phyloP scores from a whole-genome alignment of 2,113 vertebrate genomes.

The Rhea americana region DNA sequence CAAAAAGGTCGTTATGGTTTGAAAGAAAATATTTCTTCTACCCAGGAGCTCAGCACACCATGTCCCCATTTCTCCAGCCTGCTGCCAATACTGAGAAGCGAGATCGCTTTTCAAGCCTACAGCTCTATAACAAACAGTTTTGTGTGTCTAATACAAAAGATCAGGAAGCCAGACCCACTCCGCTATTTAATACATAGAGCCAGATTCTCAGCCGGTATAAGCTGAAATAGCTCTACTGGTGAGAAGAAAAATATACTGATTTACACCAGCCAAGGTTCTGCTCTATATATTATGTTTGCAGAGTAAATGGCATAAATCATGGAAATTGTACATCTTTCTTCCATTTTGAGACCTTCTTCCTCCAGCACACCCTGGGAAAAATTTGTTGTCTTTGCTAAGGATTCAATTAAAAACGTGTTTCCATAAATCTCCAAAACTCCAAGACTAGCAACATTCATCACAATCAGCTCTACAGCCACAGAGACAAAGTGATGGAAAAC shows the following conservation, averaged over 20 bases:
- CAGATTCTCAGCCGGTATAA: conserved; percentile 58
- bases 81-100: conserved; percentile 46
- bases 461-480: neutral
- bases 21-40: conserved; percentile 60
- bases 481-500: neutral
- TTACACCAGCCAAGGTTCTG: conserved; percentile 63
- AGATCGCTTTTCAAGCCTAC: conserved; percentile 55
- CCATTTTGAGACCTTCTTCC: conserved; percentile 31
- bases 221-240: conserved; percentile 26
- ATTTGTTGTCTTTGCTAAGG: neutral
- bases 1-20: conserved; percentile 60
- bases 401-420: conserved; percentile 22
- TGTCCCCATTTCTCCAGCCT: conserved; percentile 52
- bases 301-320: conserved; percentile 47
- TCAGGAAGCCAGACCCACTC: conserved; percentile 29
- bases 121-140: conserved; percentile 33
- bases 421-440: conserved; percentile 13
- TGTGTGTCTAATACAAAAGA: conserved; percentile 57
- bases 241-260: conserved; percentile 54
- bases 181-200: conserved; percentile 28
- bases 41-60: conserved; percentile 61
- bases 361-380: conserved; percentile 11
- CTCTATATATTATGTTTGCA: conserved; percentile 52
- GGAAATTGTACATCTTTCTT: conserved; percentile 53
- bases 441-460: neutral